phyloP scores from a whole-genome alignment of 2,113 vertebrate species.

The Apodemus speciosus region DNA sequence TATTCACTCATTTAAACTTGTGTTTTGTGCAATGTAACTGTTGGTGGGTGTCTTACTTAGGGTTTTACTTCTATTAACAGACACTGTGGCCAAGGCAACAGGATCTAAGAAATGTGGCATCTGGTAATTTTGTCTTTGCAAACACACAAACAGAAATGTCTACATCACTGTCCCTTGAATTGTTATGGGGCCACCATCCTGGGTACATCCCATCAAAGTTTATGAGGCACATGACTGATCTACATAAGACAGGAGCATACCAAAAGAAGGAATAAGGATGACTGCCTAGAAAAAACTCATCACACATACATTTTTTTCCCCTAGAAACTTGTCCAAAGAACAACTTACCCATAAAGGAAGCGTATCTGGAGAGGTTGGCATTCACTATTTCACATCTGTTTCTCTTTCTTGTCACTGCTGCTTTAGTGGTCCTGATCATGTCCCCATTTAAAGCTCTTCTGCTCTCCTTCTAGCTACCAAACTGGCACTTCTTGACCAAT shows the following conservation, averaged over 20 bases:
- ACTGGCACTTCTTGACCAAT: not conserved
- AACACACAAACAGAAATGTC: not conserved
- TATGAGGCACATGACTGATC: not conserved
- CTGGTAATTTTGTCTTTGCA: not conserved
- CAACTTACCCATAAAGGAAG: not conserved
- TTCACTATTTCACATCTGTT: not conserved
- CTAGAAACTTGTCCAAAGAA: not conserved
- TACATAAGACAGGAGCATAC: not conserved
- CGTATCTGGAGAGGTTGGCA: not conserved
- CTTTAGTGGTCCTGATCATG: not conserved
- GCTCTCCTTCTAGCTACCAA: not conserved
- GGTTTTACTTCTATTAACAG: too few relatives aligned
- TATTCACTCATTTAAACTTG: not conserved
- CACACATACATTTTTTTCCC: not conserved
- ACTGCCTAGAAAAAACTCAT: not conserved
- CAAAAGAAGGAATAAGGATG: not conserved
- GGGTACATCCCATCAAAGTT: not conserved
- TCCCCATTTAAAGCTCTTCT: not conserved
- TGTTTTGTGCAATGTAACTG: slow-evolving; percentile 12
- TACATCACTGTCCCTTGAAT: not conserved
- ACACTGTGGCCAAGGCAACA: too few relatives aligned
- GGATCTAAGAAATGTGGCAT: not conserved
- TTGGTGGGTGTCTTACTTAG: not conserved
- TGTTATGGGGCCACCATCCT: not conserved
- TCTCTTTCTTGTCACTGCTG: not conserved